phyloP scores from a whole-genome alignment of 2,888 invertebrate species.

The Diarsia mendica region DNA sequence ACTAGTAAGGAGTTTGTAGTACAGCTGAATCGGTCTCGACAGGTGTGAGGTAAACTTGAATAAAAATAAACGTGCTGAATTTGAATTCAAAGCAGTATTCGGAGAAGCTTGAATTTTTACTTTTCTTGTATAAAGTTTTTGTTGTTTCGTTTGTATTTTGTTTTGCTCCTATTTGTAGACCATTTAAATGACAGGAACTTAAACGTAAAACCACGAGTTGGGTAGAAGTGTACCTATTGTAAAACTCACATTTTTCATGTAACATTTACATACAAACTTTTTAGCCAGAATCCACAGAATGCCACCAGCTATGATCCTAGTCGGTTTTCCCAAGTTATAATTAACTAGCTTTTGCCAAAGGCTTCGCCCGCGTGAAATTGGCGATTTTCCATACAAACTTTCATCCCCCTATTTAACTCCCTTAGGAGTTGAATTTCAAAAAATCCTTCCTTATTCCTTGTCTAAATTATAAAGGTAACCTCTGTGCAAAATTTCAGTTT shows the following conservation, averaged over 20 bases:
- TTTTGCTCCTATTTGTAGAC: not conserved
- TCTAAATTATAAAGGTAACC: too few species aligned
- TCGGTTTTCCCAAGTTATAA: too few species aligned
- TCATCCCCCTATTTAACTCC: too few species aligned
- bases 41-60: conserved; percentile 38
- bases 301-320: too few species aligned
- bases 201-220: not conserved
- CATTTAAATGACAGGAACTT: not conserved
- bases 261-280: too few species aligned
- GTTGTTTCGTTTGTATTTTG: not conserved
- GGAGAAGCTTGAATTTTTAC: not conserved
- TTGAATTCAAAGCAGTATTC: conserved; percentile 30
- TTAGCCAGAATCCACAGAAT: too few species aligned
- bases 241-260: not conserved
- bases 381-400: too few species aligned
- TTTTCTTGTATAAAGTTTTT: not conserved
- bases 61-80: conserved; percentile 23
- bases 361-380: too few species aligned
- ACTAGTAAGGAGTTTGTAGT: conserved; percentile 25
- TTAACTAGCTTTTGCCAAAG: too few species aligned
- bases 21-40: conserved; percentile 18
- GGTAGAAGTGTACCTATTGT: not conserved
- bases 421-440: too few species aligned
- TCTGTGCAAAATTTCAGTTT: too few species aligned
- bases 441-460: too few species aligned